These are phyloP conservation scores for Ochlodes sylvanus DNA, from an alignment of 2,888 invertebrate genomes.

Conservation along the genomic window DNA sequence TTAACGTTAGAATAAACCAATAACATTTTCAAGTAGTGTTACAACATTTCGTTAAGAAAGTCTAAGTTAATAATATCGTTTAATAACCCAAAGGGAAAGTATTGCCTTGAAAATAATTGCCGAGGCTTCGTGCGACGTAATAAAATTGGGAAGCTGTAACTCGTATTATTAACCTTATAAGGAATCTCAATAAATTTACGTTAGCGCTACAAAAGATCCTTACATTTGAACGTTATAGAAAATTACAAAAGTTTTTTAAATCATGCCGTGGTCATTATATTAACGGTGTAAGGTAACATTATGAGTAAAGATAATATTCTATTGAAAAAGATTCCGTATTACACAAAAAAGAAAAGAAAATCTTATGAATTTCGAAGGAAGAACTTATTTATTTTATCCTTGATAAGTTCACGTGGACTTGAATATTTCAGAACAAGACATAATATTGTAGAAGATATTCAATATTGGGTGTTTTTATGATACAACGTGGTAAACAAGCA, in stretches of 20 bases:
- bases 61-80: slow-evolving; percentile 19
- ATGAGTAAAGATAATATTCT: too few species aligned
- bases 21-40: background rate
- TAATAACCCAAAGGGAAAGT: slow-evolving; percentile 26
- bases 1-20: too few species aligned
- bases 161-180: slow-evolving; percentile 24
- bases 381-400: too few species aligned
- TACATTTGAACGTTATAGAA: background rate
- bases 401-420: too few species aligned
- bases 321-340: too few species aligned
- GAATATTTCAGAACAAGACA: too few species aligned
- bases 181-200: slow-evolving; percentile 18
- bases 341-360: too few species aligned
- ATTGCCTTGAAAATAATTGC: slow-evolving; percentile 27
- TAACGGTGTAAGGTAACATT: too few species aligned
- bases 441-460: too few species aligned
- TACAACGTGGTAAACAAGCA: too few species aligned
- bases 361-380: too few species aligned
- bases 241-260: background rate
- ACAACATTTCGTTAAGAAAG: slow-evolving; percentile 9
- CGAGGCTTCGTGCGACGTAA: slow-evolving; percentile 24
- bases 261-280: background rate
- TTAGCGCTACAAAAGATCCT: background rate
- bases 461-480: too few species aligned
- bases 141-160: slow-evolving; percentile 15